These are phyloP conservation scores for Apoda limacodes DNA, from an alignment of 2,888 invertebrate genomes.

Conservation along the genomic window DNA sequence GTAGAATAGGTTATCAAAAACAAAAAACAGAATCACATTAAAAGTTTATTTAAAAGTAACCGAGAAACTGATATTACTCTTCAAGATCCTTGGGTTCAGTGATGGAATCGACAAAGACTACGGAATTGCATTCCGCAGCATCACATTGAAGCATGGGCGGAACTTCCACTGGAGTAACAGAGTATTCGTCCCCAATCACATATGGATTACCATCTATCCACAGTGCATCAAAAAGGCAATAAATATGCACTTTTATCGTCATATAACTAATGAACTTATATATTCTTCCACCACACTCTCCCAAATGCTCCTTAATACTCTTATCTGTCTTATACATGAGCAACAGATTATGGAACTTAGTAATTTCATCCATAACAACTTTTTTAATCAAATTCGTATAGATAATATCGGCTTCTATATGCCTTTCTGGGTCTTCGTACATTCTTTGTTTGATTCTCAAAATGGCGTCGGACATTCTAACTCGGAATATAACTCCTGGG, in stretches of 20 bases:
- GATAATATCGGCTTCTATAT: constrained; percentile 58
- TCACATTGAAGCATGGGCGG: constrained; percentile 60
- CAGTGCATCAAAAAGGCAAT: constrained; percentile 54
- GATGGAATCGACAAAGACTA: constrained; percentile 56
- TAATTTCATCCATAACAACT: constrained; percentile 58
- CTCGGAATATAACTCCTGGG: constrained; percentile 56
- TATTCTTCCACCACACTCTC: constrained; percentile 56
- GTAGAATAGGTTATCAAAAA: constrained; percentile 1
- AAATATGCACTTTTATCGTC: constrained; percentile 61
- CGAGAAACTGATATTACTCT: constrained; percentile 29
- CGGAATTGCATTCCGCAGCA: constrained; percentile 55
- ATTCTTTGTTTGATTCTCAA: constrained; percentile 54
- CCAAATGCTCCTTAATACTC: constrained; percentile 57
- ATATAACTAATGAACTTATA: constrained; percentile 62
- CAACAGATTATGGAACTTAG: constrained; percentile 53
- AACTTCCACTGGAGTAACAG: constrained; percentile 55
- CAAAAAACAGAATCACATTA: constrained; percentile 9
- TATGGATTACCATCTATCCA: constrained; percentile 64
- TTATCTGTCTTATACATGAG: constrained; percentile 60
- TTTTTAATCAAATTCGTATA: constrained; percentile 60
- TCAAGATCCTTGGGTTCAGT: constrained; percentile 57
- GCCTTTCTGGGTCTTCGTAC: constrained; percentile 59
- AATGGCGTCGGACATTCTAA: constrained; percentile 60
- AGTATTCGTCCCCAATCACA: constrained; percentile 59
- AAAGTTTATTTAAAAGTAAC: constrained; percentile 4